A percentile compares a stretch with the other conserved stretches of the same genome.
These are phyloP conservation scores for Nemoura dubitans DNA, from an alignment of 2,888 invertebrate species.

Conservation along the genomic window DNA sequence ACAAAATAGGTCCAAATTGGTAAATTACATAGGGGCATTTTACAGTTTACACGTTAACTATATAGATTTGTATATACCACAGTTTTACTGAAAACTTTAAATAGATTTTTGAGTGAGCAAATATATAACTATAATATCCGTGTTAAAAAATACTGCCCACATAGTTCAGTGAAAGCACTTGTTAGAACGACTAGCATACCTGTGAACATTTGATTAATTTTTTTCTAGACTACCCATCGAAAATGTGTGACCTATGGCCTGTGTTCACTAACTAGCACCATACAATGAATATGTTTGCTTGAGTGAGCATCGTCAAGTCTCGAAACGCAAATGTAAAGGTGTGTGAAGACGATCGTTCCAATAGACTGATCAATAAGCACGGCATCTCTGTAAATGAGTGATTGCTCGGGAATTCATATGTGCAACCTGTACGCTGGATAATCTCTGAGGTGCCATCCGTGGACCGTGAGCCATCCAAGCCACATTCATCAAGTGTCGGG, in stretches of 20 bases:
- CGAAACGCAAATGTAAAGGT: not conserved
- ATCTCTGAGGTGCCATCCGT: not conserved
- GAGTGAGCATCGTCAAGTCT: not conserved
- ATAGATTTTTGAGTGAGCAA: not conserved
- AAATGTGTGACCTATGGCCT: not conserved
- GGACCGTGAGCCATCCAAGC: not conserved
- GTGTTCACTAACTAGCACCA: not conserved
- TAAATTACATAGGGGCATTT: not conserved
- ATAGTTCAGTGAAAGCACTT: too few relatives aligned
- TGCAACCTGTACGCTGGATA: constrained; percentile 8
- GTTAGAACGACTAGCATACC: too few relatives aligned
- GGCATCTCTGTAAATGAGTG: not conserved
- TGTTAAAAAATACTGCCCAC: too few relatives aligned
- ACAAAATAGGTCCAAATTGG: not conserved
- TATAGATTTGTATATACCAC: not conserved
- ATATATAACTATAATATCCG: not conserved
- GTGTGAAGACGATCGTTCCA: not conserved
- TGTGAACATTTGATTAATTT: too few relatives aligned
- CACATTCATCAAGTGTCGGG: not conserved
- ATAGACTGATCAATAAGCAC: not conserved
- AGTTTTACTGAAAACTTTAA: not conserved
- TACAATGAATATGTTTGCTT: not conserved
- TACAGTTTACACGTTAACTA: not conserved
- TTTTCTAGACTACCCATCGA: not conserved
- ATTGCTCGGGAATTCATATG: constrained; percentile 27